These are phyloP conservation scores for Leptogaster cylindrica DNA, from an alignment of 2,888 invertebrate species.

Conservation along the genomic window DNA sequence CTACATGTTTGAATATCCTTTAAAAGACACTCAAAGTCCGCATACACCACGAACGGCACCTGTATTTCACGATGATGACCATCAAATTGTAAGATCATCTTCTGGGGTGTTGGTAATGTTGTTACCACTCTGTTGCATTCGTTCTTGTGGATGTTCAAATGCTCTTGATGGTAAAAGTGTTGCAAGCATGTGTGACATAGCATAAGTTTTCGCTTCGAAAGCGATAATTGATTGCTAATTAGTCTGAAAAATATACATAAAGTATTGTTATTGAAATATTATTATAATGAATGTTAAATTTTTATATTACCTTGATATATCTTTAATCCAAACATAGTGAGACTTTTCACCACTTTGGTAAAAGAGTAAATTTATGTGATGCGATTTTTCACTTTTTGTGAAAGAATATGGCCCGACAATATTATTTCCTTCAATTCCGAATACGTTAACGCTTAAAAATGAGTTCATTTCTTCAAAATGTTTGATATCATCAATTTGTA, in stretches of 20 bases:
- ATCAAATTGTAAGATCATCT: constrained; percentile 59
- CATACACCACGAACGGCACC: constrained; percentile 22
- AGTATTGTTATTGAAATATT: not conserved
- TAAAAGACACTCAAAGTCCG: constrained; percentile 33
- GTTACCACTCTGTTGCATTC: constrained; percentile 37
- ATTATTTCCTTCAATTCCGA: not conserved
- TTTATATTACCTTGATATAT: constrained; percentile 9
- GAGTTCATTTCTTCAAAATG: constrained; percentile 48
- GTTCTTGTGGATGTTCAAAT: constrained; percentile 13
- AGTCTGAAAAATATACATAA: not conserved
- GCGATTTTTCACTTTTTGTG: constrained; percentile 1
- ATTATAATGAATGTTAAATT: not conserved
- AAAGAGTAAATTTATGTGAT: constrained; percentile 1
- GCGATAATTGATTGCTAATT: not conserved
- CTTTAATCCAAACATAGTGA: constrained; percentile 12
- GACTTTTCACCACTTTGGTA: not conserved
- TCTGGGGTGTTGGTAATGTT: constrained; percentile 54
- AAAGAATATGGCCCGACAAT: not conserved
- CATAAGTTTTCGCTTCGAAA: not conserved
- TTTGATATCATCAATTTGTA: constrained; percentile 46
- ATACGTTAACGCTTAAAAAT: constrained; percentile 46
- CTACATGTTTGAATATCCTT: constrained; percentile 54
- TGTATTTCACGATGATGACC: constrained; percentile 14
- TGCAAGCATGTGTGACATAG: constrained; percentile 1
- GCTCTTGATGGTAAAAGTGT: constrained; percentile 17